These are phyloP conservation scores for Drosophila ambigua DNA, from an alignment of 1,140 invertebrate genomes.

Conservation along the genomic window DNA sequence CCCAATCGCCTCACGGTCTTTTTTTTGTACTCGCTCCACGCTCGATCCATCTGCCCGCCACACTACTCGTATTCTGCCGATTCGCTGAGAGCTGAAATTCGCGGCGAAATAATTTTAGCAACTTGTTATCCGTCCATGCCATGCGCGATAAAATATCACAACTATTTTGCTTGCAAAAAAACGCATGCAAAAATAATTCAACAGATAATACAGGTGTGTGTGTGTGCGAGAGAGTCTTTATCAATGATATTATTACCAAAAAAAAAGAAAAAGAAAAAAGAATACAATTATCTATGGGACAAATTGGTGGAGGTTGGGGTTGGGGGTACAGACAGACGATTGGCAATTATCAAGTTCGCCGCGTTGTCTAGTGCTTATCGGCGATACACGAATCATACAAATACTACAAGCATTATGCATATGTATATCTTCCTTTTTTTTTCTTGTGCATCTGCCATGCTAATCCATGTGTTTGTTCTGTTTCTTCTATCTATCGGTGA, in stretches of 20 bases:
- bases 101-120: conserved; percentile 81
- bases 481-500: conserved; percentile 15
- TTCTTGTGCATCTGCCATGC: conserved; percentile 6
- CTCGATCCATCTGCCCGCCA: conserved; percentile 3
- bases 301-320: too few relatives aligned
- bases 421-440: conserved; percentile 21
- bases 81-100: conserved; percentile 75
- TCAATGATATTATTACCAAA: conserved; percentile 12
- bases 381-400: not conserved
- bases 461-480: conserved; percentile 34
- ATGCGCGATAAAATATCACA: conserved; percentile 84
- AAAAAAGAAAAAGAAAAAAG: not conserved
- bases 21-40: conserved; percentile 24
- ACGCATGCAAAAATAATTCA: conserved; percentile 83
- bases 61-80: conserved; percentile 32
- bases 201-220: conserved; percentile 79
- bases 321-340: too few relatives aligned
- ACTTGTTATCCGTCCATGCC: conserved; percentile 84
- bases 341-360: too few relatives aligned
- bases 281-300: not conserved
- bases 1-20: conserved; percentile 13
- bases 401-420: not conserved
- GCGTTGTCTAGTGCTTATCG: too few relatives aligned
- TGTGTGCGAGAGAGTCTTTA: conserved; percentile 6
- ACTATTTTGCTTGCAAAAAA: conserved; percentile 84